These are phyloP conservation scores for Uria lomvia DNA, from an alignment of 2,113 vertebrate species.

Conservation along the genomic window DNA sequence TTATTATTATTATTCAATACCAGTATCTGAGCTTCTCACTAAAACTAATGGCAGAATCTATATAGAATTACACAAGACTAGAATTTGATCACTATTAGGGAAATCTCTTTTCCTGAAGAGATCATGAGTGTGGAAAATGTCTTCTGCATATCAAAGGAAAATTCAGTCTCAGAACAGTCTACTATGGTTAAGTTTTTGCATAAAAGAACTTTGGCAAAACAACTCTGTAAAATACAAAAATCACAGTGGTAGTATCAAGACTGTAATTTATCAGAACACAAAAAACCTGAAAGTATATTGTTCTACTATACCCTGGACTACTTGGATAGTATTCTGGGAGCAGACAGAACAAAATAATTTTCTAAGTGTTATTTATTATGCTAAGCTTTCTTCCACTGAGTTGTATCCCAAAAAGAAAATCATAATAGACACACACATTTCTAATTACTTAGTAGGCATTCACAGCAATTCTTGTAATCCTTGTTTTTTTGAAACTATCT, in stretches of 20 bases:
- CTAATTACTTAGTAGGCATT: background rate
- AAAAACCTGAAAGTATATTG: background rate
- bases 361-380: background rate
- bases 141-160: background rate
- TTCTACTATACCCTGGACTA: background rate
- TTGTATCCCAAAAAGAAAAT: background rate
- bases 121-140: background rate
- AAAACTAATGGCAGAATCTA: background rate
- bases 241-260: background rate
- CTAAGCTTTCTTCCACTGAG: background rate
- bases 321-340: background rate
- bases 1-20: background rate
- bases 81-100: background rate
- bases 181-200: background rate
- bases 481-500: background rate
- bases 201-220: background rate
- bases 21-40: background rate
- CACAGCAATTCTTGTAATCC: background rate
- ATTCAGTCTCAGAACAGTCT: background rate
- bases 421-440: background rate
- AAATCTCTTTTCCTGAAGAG: background rate
- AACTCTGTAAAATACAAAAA: background rate
- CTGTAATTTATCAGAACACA: background rate
- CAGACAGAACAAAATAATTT: background rate
- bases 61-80: background rate